A percentile compares a stretch with the other conserved stretches of the same genome.
phyloP scores from a whole-genome alignment of 2,888 invertebrate species.

The Frankliniella fusca region DNA sequence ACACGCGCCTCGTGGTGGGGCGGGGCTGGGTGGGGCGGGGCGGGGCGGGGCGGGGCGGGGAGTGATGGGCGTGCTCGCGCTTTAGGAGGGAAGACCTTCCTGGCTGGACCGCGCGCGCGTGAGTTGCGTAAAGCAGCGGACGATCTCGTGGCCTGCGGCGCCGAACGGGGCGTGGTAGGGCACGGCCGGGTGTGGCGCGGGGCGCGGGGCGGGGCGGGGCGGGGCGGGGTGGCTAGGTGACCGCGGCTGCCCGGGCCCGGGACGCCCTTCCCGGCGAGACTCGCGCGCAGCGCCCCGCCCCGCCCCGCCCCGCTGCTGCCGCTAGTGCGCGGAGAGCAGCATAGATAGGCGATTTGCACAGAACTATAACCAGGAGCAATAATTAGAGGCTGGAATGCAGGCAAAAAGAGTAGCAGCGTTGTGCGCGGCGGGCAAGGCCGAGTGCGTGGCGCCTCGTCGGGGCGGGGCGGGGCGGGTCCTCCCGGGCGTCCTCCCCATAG shows the following conservation, averaged over 20 bases:
- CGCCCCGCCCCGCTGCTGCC: not conserved
- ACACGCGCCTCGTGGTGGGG: too few species aligned
- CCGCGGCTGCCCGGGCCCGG: too few species aligned
- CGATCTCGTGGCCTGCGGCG: not conserved
- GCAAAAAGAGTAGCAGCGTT: not conserved
- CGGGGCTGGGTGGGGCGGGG: too few species aligned
- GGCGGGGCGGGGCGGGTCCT: not conserved
- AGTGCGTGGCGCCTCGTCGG: not conserved
- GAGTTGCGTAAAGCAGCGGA: not conserved
- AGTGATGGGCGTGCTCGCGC: too few species aligned
- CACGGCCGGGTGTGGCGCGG: not conserved
- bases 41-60: too few species aligned
- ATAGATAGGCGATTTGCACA: conserved; percentile 4
- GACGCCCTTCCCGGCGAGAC: too few species aligned
- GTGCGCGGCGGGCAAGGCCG: not conserved
- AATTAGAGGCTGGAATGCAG: conserved; percentile 7
- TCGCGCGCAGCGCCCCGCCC: too few species aligned
- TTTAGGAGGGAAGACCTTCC: too few species aligned
- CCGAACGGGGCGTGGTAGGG: not conserved
- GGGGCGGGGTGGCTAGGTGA: not conserved
- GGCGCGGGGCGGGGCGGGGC: not conserved
- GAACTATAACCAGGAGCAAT: conserved; percentile 20
- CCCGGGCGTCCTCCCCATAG: not conserved
- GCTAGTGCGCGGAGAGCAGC: not conserved
- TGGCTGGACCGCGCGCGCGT: not conserved